Evolutionary conservation across 2,797 vertebrate species (phyloP), one percentile per base, ranked within the genome.

Genomic region (Sebastolobus altivelis): DNA sequence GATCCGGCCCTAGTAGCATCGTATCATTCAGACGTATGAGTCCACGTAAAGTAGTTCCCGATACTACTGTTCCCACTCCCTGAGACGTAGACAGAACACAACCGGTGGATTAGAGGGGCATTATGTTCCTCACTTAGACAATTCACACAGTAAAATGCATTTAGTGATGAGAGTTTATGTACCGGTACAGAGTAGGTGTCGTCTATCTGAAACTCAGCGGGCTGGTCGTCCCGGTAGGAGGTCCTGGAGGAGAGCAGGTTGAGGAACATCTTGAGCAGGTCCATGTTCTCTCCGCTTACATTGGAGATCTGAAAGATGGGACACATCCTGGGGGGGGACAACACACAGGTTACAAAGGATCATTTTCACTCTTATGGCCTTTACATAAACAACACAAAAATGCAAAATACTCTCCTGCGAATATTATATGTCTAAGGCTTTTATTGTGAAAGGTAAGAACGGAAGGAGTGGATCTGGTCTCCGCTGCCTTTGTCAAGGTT

Each of bases 221-320:
- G 98, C 73, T 99, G 97, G 43, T 99, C 98, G 72, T 99, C 98
- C 59, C 96, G 95, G 93, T 97, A 99, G 82, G 97, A 98, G 43
- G 97, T 99, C 80, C 98, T 96, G 68, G 98, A 98, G 63, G 98
- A 99, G 7, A 99, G 96, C 77, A 99, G 96, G 94, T 99, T 99
- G 88, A 99, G 96, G 84, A 99, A 99, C 97, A 99, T 99, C 95
- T 99, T 99, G 46, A 99, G 95, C 83, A 99, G 96, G 72, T 99
- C 98, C 83, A 99, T 95, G 93, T 99, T 99, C 93, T 99, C 98
- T 22, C 98, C 98, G 0, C 96, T 97, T 63, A 99, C 98, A 12
- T 99, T 99, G 71, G 98, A 99, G 92, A 99, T 99, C 95, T 99
- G 98, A 95, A 99, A 99, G 91, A 99, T 99, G 0, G 98, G 98